Conservation (phyloP, 2,888 invertebrate genomes). For the Euphydryas editha region DNA sequence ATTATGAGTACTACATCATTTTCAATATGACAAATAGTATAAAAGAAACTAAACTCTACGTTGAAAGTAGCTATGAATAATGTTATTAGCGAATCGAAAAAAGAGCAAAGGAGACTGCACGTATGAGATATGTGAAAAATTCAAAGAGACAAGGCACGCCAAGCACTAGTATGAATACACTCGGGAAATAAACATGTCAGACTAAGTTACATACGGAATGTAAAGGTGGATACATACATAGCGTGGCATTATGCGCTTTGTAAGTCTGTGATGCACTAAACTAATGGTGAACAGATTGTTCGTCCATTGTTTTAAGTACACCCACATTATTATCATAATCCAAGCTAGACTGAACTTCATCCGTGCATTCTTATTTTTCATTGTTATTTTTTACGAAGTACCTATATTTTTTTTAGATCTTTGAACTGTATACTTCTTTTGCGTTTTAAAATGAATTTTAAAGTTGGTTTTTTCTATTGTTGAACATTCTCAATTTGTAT, state of each 20-base stretch:
- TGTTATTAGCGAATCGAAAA: slow-evolving; percentile 23
- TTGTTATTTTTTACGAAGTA: slow-evolving; percentile 14
- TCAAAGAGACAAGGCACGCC: slow-evolving; percentile 54
- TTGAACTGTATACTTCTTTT: neutral
- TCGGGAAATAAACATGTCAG: slow-evolving; percentile 66
- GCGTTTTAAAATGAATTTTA: neutral
- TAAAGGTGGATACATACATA: slow-evolving; percentile 44
- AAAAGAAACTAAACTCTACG: neutral
- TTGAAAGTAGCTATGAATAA: slow-evolving; percentile 18
- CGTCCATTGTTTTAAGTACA: slow-evolving; percentile 5
- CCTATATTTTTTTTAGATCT: slow-evolving; percentile 11
- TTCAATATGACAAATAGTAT: neutral
- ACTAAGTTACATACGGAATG: slow-evolving; percentile 47
- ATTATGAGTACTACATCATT: neutral
- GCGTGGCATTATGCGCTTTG: slow-evolving; percentile 14
- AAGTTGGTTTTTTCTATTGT: neutral
- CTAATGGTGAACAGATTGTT: slow-evolving; percentile 2
- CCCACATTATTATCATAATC: slow-evolving; percentile 9
- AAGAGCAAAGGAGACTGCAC: slow-evolving; percentile 30
- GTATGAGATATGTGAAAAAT: slow-evolving; percentile 45
- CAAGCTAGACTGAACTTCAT: neutral
- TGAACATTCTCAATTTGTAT: slow-evolving; percentile 1
- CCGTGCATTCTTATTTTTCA: neutral
- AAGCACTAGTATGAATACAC: slow-evolving; percentile 53
- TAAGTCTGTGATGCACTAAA: slow-evolving; percentile 1